phyloP scores from a whole-genome alignment of 2,888 invertebrate genomes.

The Sminthurinus aureus region DNA sequence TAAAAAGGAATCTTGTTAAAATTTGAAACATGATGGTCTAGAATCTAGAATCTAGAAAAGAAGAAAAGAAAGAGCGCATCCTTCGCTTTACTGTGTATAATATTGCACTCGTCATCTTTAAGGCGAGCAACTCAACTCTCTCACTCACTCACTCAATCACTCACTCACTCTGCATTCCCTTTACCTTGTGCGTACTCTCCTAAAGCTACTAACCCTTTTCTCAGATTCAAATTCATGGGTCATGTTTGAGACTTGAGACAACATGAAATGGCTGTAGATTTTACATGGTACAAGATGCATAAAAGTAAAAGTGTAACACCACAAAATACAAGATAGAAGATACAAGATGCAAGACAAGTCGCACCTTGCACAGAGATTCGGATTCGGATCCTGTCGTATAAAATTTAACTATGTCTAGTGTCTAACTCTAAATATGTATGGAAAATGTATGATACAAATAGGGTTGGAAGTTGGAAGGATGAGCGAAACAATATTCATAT shows the following conservation, averaged over 20 bases:
- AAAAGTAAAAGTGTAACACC: not conserved
- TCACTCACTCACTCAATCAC: too few relatives aligned
- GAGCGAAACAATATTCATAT: too few relatives aligned
- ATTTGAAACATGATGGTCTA: conserved; percentile 37
- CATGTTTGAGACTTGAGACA: not conserved
- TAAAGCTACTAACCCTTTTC: conserved; percentile 5
- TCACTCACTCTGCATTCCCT: too few relatives aligned
- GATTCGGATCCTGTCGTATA: not conserved
- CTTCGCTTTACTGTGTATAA: not conserved
- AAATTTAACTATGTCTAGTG: too few relatives aligned
- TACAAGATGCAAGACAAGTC: not conserved
- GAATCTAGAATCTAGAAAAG: not conserved
- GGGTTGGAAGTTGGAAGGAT: too few relatives aligned
- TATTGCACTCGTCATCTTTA: not conserved
- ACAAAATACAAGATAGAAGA: conserved; percentile 7
- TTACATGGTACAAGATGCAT: not conserved
- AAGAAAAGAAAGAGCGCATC: not conserved
- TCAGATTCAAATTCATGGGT: conserved; percentile 31
- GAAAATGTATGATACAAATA: too few relatives aligned
- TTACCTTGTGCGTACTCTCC: too few relatives aligned
- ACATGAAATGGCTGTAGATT: not conserved
- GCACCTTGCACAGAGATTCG: conserved; percentile 11
- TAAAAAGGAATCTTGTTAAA: conserved; percentile 42
- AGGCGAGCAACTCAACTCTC: too few relatives aligned
- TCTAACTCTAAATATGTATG: too few relatives aligned